These are phyloP conservation scores for Peromyscus melanophrys DNA, from an alignment of 2,797 vertebrate species.

Conservation along the genomic window DNA sequence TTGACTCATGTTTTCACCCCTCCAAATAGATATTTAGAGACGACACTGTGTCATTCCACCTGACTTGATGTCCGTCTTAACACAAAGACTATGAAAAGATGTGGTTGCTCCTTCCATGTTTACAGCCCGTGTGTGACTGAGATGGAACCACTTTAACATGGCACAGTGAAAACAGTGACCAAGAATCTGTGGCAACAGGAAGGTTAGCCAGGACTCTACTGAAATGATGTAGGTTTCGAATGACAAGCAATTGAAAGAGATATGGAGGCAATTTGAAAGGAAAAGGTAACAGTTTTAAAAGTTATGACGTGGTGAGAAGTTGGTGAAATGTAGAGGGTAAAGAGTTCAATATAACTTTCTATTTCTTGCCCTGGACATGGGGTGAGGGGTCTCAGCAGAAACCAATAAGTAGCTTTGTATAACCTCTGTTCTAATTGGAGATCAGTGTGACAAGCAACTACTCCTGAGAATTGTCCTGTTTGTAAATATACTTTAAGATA, in stretches of 20 bases:
- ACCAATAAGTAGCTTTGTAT: not conserved
- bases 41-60: not conserved
- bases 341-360: not conserved
- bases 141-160: not conserved
- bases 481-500: not conserved
- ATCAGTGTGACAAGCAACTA: not conserved
- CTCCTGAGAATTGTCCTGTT: not conserved
- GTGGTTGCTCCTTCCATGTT: not conserved
- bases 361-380: not conserved
- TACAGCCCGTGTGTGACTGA: not conserved
- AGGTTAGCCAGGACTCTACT: not conserved
- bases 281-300: not conserved
- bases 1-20: not conserved
- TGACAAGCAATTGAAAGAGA: not conserved
- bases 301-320: not conserved
- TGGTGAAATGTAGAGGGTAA: not conserved
- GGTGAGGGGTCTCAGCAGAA: not conserved
- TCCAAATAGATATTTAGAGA: not conserved
- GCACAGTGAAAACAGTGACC: not conserved
- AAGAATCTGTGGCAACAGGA: not conserved
- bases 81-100: not conserved
- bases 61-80: not conserved
- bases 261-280: not conserved
- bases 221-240: not conserved
- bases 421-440: not conserved